phyloP scores from a whole-genome alignment of 2,113 vertebrate species.

The Onychorhynchus coronatus region DNA sequence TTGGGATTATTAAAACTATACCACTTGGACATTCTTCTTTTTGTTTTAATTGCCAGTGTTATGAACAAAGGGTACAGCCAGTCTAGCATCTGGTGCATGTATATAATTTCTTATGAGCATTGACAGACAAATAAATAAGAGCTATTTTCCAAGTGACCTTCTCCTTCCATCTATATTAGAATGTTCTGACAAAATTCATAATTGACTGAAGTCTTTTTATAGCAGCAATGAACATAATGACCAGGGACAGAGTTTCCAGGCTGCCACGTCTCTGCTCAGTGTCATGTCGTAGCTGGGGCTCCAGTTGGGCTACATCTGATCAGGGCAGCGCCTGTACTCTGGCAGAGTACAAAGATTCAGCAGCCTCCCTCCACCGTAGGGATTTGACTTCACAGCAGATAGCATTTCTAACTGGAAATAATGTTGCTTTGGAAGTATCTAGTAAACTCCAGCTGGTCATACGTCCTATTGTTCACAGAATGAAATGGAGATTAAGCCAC shows the following conservation, averaged over 20 bases:
- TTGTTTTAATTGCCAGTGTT: constrained; percentile 44
- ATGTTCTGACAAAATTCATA: constrained; percentile 59
- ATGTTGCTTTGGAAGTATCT: neutral
- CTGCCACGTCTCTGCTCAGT: neutral
- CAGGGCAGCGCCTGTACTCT: neutral
- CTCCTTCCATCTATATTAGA: constrained; percentile 25
- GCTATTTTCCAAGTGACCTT: constrained; percentile 62
- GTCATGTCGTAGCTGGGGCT: constrained; percentile 17
- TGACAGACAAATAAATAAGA: constrained; percentile 42
- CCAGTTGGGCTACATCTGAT: constrained; percentile 3
- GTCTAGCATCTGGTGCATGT: constrained; percentile 19
- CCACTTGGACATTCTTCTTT: constrained; percentile 31
- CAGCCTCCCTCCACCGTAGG: neutral
- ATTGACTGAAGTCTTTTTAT: constrained; percentile 62
- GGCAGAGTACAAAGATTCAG: neutral
- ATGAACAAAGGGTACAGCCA: constrained; percentile 26
- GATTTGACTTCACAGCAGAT: neutral
- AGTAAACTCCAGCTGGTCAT: neutral
- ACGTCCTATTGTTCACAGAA: neutral
- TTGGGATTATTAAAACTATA: constrained; percentile 48
- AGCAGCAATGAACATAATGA: constrained; percentile 31
- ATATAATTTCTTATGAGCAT: neutral
- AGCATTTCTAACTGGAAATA: constrained; percentile 33
- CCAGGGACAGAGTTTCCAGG: constrained; percentile 49
- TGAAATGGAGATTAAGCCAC: neutral